A percentile compares a stretch with the other conserved stretches of the same genome.
Evolutionary conservation across 1,140 invertebrate genomes (phyloP).

Genomic region (Argopecten irradians): DNA sequence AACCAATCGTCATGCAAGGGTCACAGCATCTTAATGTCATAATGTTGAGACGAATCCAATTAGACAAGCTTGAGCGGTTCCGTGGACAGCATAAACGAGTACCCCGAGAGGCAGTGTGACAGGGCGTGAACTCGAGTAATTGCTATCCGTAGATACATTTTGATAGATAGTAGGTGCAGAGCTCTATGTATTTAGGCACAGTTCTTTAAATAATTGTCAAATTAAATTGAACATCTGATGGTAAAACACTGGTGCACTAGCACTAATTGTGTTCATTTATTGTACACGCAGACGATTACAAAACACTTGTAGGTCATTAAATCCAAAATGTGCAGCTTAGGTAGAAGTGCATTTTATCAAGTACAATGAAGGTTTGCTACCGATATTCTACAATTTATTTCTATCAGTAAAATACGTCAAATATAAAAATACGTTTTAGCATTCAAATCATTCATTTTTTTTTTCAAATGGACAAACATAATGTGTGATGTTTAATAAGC

Average conservation of each 20-base stretch:
- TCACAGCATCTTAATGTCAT: constrained; percentile 21
- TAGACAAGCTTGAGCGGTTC: neutral
- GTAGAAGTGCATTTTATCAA: no score
- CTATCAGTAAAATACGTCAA: no score
- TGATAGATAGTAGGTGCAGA: neutral
- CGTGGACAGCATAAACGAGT: neutral
- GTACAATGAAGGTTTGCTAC: no score
- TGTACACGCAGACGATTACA: neutral
- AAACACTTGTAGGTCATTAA: no score
- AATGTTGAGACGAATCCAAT: constrained; percentile 10
- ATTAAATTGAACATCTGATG: neutral
- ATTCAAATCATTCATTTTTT: no score
- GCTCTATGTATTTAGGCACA: neutral
- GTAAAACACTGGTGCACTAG: neutral
- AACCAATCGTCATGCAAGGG: constrained; percentile 14
- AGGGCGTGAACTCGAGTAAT: neutral
- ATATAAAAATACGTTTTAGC: no score
- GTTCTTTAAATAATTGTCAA: neutral
- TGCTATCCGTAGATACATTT: neutral
- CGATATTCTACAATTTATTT: no score
- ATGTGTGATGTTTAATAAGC: no score
- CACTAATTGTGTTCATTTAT: neutral
- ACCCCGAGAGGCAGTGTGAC: neutral
- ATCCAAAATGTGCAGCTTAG: no score
- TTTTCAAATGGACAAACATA: no score